These are phyloP conservation scores for Aurelia sp. DNA, from an alignment of 30 jellyfish, hydroid and myxozoan genomes.

Conservation along the genomic window DNA sequence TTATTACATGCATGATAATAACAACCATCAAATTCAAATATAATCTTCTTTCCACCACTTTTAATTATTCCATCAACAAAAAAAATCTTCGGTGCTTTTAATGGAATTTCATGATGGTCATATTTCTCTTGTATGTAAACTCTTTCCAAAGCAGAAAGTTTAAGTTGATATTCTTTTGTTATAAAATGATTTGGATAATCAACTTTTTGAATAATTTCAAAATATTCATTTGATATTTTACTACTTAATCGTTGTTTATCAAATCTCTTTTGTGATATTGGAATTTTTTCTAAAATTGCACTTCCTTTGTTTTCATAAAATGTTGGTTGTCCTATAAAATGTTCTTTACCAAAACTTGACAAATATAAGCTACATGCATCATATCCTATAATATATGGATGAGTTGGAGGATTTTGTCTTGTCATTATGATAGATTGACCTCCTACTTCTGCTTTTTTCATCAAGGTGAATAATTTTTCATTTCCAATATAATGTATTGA, in stretches of 20 bases:
- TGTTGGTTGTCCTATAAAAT: background rate
- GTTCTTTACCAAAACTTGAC: conserved; percentile 1
- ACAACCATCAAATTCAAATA: conserved; percentile 23
- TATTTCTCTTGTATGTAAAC: background rate
- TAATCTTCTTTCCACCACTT: background rate
- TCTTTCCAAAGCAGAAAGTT: background rate
- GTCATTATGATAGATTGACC: conserved; percentile 23
- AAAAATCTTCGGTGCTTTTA: background rate
- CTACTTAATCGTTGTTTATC: no score
- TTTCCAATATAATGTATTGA: no score
- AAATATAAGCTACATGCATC: background rate
- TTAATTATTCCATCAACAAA: background rate
- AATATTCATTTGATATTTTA: no score
- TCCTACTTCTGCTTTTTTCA: conserved; percentile 5
- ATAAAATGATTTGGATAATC: background rate
- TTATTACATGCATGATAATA: conserved; percentile 9
- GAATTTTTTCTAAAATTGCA: no score
- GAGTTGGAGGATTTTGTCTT: background rate
- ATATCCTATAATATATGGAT: conserved; percentile 12
- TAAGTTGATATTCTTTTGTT: background rate
- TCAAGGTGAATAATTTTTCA: background rate
- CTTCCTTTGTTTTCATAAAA: background rate
- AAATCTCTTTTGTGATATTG: no score
- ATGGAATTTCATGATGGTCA: background rate
- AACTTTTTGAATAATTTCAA: background rate